These are phyloP conservation scores for Diplodus puntazzo DNA, from an alignment of 2,797 vertebrate genomes.

Conservation along the genomic window DNA sequence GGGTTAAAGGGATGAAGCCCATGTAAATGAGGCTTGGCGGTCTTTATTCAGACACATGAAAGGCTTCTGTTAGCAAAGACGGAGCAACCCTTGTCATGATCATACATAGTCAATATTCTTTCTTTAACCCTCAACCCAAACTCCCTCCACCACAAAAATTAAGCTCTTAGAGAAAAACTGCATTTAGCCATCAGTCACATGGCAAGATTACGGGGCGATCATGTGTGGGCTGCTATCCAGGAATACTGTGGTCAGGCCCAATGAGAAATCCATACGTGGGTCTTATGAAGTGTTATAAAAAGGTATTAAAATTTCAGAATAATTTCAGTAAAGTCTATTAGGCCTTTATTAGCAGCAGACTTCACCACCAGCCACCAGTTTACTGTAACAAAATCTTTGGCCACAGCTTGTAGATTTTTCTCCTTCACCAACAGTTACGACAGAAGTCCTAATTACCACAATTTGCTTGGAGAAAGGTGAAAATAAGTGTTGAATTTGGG, in stretches of 20 bases:
- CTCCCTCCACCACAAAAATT: conserved; percentile 28
- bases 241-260: conserved; percentile 40
- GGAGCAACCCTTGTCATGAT: conserved; percentile 64
- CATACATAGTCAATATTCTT: conserved; percentile 80
- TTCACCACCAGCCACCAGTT: conserved; percentile 12
- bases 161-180: conserved; percentile 41
- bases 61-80: conserved; percentile 71
- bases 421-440: conserved; percentile 3
- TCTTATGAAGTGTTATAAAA: conserved; percentile 38
- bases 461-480: background rate
- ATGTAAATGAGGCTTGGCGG: conserved; percentile 80
- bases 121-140: conserved; percentile 50
- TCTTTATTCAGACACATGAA: conserved; percentile 80
- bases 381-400: conserved; percentile 31
- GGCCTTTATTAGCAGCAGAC: conserved; percentile 18
- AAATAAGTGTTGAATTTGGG: background rate
- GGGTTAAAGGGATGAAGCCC: conserved; percentile 76
- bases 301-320: conserved; percentile 37
- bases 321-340: conserved; percentile 13
- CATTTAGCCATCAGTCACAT: conserved; percentile 49
- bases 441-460: background rate
- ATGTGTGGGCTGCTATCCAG: conserved; percentile 57
- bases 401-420: conserved; percentile 6
- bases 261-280: conserved; percentile 40
- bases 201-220: conserved; percentile 55